phyloP scores from a whole-genome alignment of 30 jellyfish, hydroid and myxozoan genomes.

The Catostylus mosaicus region DNA sequence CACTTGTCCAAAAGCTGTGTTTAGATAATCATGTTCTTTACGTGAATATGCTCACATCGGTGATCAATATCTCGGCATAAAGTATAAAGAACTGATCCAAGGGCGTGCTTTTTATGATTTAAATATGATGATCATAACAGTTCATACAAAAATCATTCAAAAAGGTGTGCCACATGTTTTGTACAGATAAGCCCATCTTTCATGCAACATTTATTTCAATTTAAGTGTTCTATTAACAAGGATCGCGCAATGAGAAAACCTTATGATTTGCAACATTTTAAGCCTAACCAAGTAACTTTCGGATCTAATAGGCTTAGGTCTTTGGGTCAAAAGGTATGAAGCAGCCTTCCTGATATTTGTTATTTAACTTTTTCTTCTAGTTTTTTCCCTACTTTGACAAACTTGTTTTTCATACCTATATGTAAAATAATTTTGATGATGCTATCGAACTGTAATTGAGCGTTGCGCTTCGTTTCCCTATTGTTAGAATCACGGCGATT shows the following conservation, averaged over 20 bases:
- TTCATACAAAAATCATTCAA: too few species aligned
- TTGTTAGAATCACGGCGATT: not conserved
- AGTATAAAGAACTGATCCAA: too few species aligned
- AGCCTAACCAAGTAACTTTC: slow-evolving; percentile 3
- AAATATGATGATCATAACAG: too few species aligned
- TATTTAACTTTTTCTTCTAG: too few species aligned
- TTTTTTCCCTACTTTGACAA: too few species aligned
- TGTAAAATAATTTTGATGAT: not conserved
- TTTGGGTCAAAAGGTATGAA: not conserved
- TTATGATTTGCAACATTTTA: not conserved
- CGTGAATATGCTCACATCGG: too few species aligned
- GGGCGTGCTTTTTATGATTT: too few species aligned
- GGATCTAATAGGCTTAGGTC: not conserved
- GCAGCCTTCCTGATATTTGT: not conserved
- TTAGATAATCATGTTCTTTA: too few species aligned
- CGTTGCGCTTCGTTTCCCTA: not conserved
- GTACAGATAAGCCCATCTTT: not conserved
- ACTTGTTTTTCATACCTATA: not conserved
- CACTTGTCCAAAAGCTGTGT: too few species aligned
- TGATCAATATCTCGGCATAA: too few species aligned
- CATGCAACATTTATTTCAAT: slow-evolving; percentile 6
- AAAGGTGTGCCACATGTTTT: too few species aligned
- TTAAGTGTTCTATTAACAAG: not conserved
- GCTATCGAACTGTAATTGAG: not conserved
- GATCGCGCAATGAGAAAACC: not conserved